phyloP scores from a whole-genome alignment of 2,888 invertebrate species.

The Eubasilissa splendida region DNA sequence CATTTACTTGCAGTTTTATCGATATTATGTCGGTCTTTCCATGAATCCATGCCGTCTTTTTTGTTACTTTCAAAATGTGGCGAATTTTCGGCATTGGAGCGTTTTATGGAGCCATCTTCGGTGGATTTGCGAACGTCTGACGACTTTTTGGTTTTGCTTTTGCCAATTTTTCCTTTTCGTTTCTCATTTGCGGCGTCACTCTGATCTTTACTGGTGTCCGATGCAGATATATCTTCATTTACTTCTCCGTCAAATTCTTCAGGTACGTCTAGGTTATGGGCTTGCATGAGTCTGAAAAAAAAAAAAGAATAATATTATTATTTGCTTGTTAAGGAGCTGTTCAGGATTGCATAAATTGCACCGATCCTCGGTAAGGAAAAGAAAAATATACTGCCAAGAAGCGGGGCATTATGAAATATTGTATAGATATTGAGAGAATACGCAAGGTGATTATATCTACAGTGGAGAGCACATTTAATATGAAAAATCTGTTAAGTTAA shows the following conservation, averaged over 20 bases:
- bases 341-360: too few species aligned
- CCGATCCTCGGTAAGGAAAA: too few species aligned
- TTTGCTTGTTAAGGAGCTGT: too few species aligned
- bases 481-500: too few species aligned
- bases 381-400: too few species aligned
- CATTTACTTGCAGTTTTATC: conserved; percentile 54
- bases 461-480: too few species aligned
- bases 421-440: too few species aligned
- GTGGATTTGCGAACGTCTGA: conserved; percentile 65
- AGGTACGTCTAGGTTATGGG: conserved; percentile 79
- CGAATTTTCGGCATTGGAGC: conserved; percentile 39
- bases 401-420: too few species aligned
- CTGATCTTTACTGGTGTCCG: conserved; percentile 61
- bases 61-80: conserved; percentile 63
- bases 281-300: conserved; percentile 78
- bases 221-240: conserved; percentile 62
- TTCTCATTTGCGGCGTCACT: conserved; percentile 63
- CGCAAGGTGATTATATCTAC: too few species aligned
- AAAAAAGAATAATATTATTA: conserved; percentile 22
- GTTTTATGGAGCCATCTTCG: conserved; percentile 59
- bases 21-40: conserved; percentile 63
- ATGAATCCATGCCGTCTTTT: conserved; percentile 6
- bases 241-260: conserved; percentile 71
- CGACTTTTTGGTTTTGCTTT: conserved; percentile 68
- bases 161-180: conserved; percentile 68